A percentile compares a stretch with the other conserved stretches of the same genome.
phyloP scores from a whole-genome alignment of 2,888 invertebrate genomes.

The Scrobipalpa costella region DNA sequence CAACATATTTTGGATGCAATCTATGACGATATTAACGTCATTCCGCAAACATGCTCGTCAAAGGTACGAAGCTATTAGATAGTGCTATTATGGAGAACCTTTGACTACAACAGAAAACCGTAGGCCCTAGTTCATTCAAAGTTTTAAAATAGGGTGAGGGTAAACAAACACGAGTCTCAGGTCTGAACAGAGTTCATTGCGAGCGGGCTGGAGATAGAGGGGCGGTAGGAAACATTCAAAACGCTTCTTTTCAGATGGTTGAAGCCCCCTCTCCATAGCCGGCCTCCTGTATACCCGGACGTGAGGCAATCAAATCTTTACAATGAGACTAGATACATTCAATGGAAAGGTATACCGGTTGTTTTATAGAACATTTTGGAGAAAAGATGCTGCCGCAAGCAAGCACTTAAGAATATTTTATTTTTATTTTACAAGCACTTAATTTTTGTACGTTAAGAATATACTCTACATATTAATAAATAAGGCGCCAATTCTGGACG shows the following conservation, averaged over 20 bases:
- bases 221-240: conserved; percentile 52
- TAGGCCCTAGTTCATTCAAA: conserved; percentile 1
- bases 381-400: conserved; percentile 1
- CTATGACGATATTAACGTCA: not conserved
- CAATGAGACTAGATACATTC: conserved; percentile 9
- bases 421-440: no score
- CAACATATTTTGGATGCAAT: not conserved
- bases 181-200: conserved; percentile 49
- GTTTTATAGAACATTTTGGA: not conserved
- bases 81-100: not conserved
- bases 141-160: conserved; percentile 31
- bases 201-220: conserved; percentile 44
- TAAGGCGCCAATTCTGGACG: no score
- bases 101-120: conserved; percentile 7
- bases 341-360: not conserved
- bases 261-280: conserved; percentile 38
- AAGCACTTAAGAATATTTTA: not conserved
- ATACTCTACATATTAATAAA: no score
- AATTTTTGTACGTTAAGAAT: no score
- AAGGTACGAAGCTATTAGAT: conserved; percentile 2
- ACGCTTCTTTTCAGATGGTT: conserved; percentile 58
- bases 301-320: conserved; percentile 54
- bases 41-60: not conserved
- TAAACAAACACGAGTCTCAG: conserved; percentile 39
- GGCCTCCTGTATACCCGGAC: conserved; percentile 24